A percentile compares a stretch with the other conserved stretches of the same genome.
Conservation (phyloP, 2,797 vertebrate species). For the Hyperoplus immaculatus region DNA sequence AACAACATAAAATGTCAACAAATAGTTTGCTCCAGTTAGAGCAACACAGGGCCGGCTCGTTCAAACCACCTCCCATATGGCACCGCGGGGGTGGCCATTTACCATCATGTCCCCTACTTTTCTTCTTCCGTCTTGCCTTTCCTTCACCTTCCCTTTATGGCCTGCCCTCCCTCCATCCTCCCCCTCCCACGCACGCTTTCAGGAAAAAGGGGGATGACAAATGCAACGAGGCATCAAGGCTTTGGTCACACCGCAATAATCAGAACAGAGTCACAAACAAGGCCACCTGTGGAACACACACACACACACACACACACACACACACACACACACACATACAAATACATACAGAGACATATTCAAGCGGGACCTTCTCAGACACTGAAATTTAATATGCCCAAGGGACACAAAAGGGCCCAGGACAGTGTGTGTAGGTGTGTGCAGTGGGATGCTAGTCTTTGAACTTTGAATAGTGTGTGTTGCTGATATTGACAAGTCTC, state of each 20-base stretch:
- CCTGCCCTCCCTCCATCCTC: slow-evolving; percentile 57
- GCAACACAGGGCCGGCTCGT: slow-evolving; percentile 51
- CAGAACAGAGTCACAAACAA: slow-evolving; percentile 73
- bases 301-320: slow-evolving; percentile 26
- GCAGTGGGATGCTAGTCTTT: slow-evolving; percentile 73
- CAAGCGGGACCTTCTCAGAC: slow-evolving; percentile 50
- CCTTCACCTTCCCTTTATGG: slow-evolving; percentile 53
- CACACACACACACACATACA: slow-evolving; percentile 18
- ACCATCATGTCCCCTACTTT: slow-evolving; percentile 60
- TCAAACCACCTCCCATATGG: slow-evolving; percentile 82
- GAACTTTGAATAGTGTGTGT: slow-evolving; percentile 73
- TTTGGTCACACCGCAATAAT: slow-evolving; percentile 77
- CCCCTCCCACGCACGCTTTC: slow-evolving; percentile 74
- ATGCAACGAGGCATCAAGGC: slow-evolving; percentile 68
- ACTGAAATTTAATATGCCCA: slow-evolving; percentile 81
- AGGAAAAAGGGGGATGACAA: slow-evolving; percentile 76
- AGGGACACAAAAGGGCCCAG: slow-evolving; percentile 70
- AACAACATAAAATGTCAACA: slow-evolving; percentile 33
- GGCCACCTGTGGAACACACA: slow-evolving; percentile 69
- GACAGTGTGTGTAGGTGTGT: slow-evolving; percentile 74
- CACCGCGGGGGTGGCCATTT: slow-evolving; percentile 67
- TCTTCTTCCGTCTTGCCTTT: slow-evolving; percentile 50
- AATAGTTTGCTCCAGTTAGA: slow-evolving; percentile 64
- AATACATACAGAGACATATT: slow-evolving; percentile 18
- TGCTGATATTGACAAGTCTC: slow-evolving; percentile 81